Evolutionary conservation across 2,888 invertebrate genomes (phyloP), one percentile per base, ranked within the genome.

Genomic region (Matsumyia berberina): DNA sequence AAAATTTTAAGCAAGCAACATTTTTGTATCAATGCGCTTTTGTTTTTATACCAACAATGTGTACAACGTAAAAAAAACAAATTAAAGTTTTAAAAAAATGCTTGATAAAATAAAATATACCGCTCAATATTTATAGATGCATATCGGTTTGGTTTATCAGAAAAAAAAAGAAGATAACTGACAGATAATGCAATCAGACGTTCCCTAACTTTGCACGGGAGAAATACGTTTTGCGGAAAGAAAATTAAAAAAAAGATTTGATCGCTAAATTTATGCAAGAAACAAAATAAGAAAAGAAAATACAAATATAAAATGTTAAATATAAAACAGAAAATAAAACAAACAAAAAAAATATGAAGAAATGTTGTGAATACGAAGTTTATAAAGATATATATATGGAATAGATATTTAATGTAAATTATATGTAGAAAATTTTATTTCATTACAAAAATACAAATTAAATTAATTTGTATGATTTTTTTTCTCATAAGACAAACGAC

Each of bases 361-460:
- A 49, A 79, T 79, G 83, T 83, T 83, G 83, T 83, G 83, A 79
- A 83, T 83, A 78, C 67, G 69, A 83, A 83, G 62, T 78, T 79
- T 83, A 80, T n/a, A n/a, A n/a, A n/a, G n/a, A n/a, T n/a, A n/a
- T 85, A 79, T 85, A 80, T 85, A 85, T 79, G 58, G 60, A n/a
- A 85, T 80, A 85, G 79, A 85, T 85, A 85, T 85, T 80, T 85
- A 85, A 79, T 85, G 74, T 85, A 85, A 69, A 85, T 85, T 85
- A 79, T 73, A 46, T 69, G 85, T 85, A 85, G 80, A 70, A 66
- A 85, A 85, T 80, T 80, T 80, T 76, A 80, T 80, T 85, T 80
- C 73, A 67, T 74, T 64, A 74, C 62, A 69, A 72, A 39, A 72
- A 67, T 33, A 57, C 39, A 81, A 64, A 74, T 42, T 67, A 83